Percentiles rank a stretch among this genome's conserved stretches.
Conservation (phyloP, 92 coral and sea anemone species). For the Montipora capitata region DNA sequence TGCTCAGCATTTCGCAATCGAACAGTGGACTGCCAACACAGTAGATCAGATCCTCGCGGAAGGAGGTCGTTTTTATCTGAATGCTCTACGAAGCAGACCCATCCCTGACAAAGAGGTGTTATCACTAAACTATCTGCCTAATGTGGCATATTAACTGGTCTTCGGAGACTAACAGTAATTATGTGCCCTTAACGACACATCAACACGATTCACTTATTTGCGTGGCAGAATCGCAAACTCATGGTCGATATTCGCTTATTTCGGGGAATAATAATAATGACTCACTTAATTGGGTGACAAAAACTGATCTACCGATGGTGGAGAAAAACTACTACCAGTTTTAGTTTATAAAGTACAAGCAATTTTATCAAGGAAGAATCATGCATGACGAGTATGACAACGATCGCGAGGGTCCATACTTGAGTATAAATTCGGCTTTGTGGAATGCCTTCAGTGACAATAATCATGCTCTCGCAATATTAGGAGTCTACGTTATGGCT, state of each 20-base stretch:
- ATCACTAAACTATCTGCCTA: neutral
- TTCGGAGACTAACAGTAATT: neutral
- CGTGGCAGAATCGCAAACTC: neutral
- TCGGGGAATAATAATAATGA: neutral
- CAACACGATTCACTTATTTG: neutral
- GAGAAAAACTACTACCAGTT: neutral
- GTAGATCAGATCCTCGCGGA: too few species aligned
- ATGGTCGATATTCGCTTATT: too few species aligned
- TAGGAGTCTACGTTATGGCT: neutral
- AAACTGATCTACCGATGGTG: neutral
- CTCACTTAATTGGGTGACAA: neutral
- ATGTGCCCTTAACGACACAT: neutral
- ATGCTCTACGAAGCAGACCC: too few species aligned
- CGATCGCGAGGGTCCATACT: neutral
- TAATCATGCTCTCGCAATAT: too few species aligned
- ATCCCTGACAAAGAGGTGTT: neutral
- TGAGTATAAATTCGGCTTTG: neutral
- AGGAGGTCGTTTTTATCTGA: too few species aligned
- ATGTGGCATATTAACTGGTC: neutral
- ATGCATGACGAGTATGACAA: neutral
- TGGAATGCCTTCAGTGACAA: too few species aligned
- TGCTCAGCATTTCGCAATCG: too few species aligned
- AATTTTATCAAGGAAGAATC: neutral
- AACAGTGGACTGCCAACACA: too few species aligned
- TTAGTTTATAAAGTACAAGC: neutral